Evolutionary conservation across 2,797 vertebrate genomes (phyloP).

Genomic region (Gymnoscopelus braueri): DNA sequence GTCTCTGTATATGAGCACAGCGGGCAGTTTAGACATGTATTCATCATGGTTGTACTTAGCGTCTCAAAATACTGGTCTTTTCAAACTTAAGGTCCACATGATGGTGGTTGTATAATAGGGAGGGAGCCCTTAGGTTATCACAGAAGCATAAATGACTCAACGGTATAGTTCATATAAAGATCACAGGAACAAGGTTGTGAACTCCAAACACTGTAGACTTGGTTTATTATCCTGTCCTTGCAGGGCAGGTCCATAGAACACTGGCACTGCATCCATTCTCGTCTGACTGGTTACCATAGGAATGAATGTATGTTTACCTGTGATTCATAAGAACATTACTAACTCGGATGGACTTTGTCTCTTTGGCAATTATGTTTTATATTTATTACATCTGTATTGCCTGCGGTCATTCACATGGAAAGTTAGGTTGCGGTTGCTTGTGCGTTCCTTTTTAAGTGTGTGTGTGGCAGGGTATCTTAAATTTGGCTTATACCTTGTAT

Average conservation of each 20-base stretch:
- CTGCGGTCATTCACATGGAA: slow-evolving; percentile 2
- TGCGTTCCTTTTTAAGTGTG: neutral
- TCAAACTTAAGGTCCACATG: slow-evolving; percentile 50
- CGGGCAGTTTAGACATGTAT: slow-evolving; percentile 8
- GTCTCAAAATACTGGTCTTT: slow-evolving; percentile 28
- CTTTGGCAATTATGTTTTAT: neutral
- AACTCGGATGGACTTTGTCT: neutral
- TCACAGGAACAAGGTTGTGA: slow-evolving; percentile 27
- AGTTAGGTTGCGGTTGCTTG: neutral
- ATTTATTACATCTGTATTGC: neutral
- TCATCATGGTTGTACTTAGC: slow-evolving; percentile 36
- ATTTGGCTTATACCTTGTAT: slow-evolving; percentile 20
- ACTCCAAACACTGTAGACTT: neutral
- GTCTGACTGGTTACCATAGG: slow-evolving; percentile 13
- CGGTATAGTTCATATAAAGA: slow-evolving; percentile 44
- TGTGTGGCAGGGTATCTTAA: neutral
- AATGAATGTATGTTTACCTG: neutral
- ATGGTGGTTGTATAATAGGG: slow-evolving; percentile 56
- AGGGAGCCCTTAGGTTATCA: slow-evolving; percentile 36
- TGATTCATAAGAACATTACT: neutral
- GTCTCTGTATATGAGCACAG: neutral
- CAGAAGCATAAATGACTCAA: slow-evolving; percentile 41
- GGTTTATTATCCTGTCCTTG: slow-evolving; percentile 20
- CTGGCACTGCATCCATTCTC: neutral
- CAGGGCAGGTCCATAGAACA: neutral